Base-by-base conservation (phyloP, 2,113 vertebrate species). In the Chaenocephalus aceratus region DNA sequence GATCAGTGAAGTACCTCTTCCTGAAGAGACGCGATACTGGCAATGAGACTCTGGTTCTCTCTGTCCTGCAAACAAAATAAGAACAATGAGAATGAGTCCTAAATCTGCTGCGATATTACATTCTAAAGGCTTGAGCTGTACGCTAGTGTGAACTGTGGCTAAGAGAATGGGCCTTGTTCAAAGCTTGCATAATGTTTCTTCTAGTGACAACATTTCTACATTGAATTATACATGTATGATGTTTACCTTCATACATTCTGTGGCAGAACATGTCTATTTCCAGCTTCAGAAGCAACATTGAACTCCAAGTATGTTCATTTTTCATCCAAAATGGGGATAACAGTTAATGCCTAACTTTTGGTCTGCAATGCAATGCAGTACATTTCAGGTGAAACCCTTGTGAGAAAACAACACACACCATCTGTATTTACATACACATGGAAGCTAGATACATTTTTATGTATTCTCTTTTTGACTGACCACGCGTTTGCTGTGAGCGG, bases 11-110 rank as follows among this genome's bases (percentile, higher is more conserved):
- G 16, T 89, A 94, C 97, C 96, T 98, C 97, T 80, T 99, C 96
- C 87, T 98, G 96, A 2, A 98, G 96, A 80, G 89, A 91, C 8
- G 89, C 77, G 49, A 98, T 96, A 91, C 97, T 96, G 53, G 91
- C 65, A 75, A 97, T 86, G 8, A 98, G 94, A 79, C 89, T 84
- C 44, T 95, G 95, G 83, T 97, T 98, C 87, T 98, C 97, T 63
- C 91, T 94, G 79, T 97, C 96, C 98, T 98, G 64, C 3, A 80
- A 62, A 75, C 1, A 63, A 14, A 5, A 7, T 21, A 8, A 63
- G 54, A 52, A 4, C 1, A 46, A 48, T 49, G 1, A 61, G 41
- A 16, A n/a, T 21, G 46, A 45, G n/a, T 53, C 10, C 30, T 34
- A 9, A 0, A 36, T 41, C 2, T 11, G 44, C 6, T 70, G 4